Evolutionary conservation across 2,797 vertebrate species (phyloP), one percentile per base, ranked within the genome.

Genomic region (Crocodylus rhombifer): DNA sequence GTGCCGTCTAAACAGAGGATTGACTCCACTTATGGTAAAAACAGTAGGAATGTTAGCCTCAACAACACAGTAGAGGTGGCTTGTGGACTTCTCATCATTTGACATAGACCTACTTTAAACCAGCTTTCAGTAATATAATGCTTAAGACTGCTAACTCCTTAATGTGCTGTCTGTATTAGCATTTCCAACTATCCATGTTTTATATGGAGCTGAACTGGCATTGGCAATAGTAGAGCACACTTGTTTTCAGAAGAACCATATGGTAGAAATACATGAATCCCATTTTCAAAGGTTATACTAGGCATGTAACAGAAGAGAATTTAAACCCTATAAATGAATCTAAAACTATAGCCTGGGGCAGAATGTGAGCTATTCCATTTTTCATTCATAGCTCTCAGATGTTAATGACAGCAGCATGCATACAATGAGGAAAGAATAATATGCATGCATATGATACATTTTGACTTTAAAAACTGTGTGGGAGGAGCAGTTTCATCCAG

Each of bases 381-480:
- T 87, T 65, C 26, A 62, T 14, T 51, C 8, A 11, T n/a, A 92
- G 65, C 9, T 10, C 57, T 88, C 89, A 82, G 76, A 86, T 26
- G 20, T 79, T 76, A 78, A 87, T 10, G 23, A 62, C 77, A 91
- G 92, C 81, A 93, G 92, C 62, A 88, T 17, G 1, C 51, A 65
- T 26, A 20, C 30, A 86, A 84, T 58, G 1, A 90, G 78, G 60
- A 28, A 67, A 94, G 79, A 91, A 82, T 4, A 90, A 75, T 55
- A 87, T 1, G 82, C 28, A 84, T 71, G 61, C 55, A 75, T 77
- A 5, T 62, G 17, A 58, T 88, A 9, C 33, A 79, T 86, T 91
- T 36, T 75, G 36, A 73, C 85, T 93, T 90, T 89, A 57, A 74
- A 74, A 62, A 74, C 86, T 91, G 51, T 76, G 60, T 33, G 69